Evolutionary conservation across 35 echinoderm and acorn worm genomes (phyloP).

Genomic region (Anneissia japonica): DNA sequence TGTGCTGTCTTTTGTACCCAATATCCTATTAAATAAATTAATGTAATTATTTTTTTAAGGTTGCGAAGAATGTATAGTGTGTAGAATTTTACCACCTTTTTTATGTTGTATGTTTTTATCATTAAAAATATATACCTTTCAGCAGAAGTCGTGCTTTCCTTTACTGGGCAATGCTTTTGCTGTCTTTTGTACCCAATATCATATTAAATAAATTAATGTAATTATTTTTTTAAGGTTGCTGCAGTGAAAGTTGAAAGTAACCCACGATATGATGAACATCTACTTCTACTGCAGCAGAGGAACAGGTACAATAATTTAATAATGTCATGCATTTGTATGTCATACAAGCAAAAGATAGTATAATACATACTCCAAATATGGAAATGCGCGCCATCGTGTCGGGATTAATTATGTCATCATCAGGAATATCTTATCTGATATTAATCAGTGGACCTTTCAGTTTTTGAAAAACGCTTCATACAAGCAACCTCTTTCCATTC

Average conservation of each 20-base stretch:
- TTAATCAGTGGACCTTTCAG: background rate
- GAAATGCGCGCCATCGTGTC: background rate
- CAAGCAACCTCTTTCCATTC: background rate
- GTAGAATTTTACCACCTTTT: too few species aligned
- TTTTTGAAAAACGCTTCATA: background rate
- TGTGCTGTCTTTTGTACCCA: background rate
- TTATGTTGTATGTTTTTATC: too few species aligned
- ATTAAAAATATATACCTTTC: too few species aligned
- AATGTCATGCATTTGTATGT: background rate
- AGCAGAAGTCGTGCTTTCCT: too few species aligned
- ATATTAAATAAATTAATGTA: background rate
- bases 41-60: background rate
- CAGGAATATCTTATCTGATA: background rate
- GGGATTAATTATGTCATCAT: background rate
- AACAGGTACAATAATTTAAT: constrained; percentile 50
- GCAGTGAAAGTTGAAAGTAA: background rate
- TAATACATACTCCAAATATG: background rate
- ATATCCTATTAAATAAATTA: background rate
- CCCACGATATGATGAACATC: constrained; percentile 63
- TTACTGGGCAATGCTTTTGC: background rate
- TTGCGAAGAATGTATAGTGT: background rate
- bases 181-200: background rate
- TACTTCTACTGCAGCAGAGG: constrained; percentile 71
- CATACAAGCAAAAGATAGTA: background rate
- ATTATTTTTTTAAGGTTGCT: background rate